Percentiles rank a stretch among this genome's conserved stretches.
These are phyloP conservation scores for Sclerurus mexicanus DNA, from an alignment of 2,113 vertebrate species.

Conservation along the genomic window DNA sequence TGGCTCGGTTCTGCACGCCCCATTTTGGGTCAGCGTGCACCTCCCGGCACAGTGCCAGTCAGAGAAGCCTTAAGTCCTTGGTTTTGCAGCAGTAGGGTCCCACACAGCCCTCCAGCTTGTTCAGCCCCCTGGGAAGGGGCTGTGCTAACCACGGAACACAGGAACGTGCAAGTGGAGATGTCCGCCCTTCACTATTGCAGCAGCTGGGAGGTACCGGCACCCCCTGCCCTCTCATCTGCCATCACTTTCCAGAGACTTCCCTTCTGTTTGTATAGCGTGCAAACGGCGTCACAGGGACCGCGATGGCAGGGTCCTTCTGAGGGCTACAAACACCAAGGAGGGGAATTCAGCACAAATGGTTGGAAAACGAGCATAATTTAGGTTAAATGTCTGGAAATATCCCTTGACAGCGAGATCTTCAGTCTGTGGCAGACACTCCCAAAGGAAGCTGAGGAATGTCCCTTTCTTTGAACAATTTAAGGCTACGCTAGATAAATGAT, in stretches of 20 bases:
- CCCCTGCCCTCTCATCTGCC: background rate
- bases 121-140: background rate
- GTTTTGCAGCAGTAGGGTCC: background rate
- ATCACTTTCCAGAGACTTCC: background rate
- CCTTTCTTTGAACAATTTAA: slow-evolving; percentile 48
- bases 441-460: slow-evolving; percentile 30
- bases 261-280: background rate
- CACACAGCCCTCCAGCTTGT: background rate
- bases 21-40: background rate
- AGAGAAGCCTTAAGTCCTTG: background rate
- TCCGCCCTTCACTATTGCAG: fast-evolving
- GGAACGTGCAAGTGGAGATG: background rate
- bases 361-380: slow-evolving; percentile 53
- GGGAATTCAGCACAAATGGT: background rate
- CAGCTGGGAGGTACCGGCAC: background rate
- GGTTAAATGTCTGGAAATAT: slow-evolving; percentile 53
- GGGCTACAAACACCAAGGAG: background rate
- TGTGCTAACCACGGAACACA: background rate
- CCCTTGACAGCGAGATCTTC: slow-evolving; percentile 28
- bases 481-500: slow-evolving; percentile 21
- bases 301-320: background rate
- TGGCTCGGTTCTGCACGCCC: background rate
- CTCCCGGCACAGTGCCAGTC: background rate
- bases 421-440: slow-evolving; percentile 28
- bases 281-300: background rate